These are phyloP conservation scores for Microplitis deprimator DNA, from an alignment of 2,888 invertebrate species.

Conservation along the genomic window DNA sequence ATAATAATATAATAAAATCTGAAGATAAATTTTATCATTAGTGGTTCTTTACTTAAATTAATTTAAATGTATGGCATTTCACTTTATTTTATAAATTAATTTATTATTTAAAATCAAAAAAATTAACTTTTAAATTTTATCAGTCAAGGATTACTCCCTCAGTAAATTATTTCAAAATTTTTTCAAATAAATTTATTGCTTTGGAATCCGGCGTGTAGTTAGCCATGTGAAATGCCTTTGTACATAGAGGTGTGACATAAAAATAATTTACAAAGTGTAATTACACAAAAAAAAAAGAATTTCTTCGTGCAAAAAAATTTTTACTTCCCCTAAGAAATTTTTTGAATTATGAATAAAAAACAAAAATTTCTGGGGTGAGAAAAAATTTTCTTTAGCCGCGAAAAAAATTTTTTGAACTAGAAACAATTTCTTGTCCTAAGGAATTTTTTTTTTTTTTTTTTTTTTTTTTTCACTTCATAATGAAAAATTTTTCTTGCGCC, in stretches of 20 bases:
- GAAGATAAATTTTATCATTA: constrained; percentile 9
- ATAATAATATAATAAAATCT: neutral
- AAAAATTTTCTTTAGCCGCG: too few species aligned
- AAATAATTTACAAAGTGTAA: constrained; percentile 52
- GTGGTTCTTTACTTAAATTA: constrained; percentile 23
- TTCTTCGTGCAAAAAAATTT: too few species aligned
- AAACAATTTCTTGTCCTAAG: too few species aligned
- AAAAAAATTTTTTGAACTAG: too few species aligned
- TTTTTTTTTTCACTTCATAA: too few species aligned
- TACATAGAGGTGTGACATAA: constrained; percentile 58
- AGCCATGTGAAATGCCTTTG: constrained; percentile 51
- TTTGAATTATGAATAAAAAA: too few species aligned
- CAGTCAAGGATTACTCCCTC: constrained; percentile 24
- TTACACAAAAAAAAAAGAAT: constrained; percentile 41
- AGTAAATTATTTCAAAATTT: neutral
- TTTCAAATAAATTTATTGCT: neutral
- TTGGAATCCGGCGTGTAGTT: constrained; percentile 40
- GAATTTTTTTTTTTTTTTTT: too few species aligned
- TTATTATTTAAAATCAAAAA: neutral
- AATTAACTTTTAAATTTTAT: constrained; percentile 21
- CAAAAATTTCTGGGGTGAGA: too few species aligned
- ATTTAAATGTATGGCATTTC: constrained; percentile 26
- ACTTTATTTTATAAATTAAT: constrained; percentile 9
- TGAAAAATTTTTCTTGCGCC: too few species aligned
- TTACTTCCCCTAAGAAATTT: too few species aligned